These are phyloP conservation scores for Bombus haemorrhoidalis DNA, from an alignment of 1,140 invertebrate species.

Conservation along the genomic window DNA sequence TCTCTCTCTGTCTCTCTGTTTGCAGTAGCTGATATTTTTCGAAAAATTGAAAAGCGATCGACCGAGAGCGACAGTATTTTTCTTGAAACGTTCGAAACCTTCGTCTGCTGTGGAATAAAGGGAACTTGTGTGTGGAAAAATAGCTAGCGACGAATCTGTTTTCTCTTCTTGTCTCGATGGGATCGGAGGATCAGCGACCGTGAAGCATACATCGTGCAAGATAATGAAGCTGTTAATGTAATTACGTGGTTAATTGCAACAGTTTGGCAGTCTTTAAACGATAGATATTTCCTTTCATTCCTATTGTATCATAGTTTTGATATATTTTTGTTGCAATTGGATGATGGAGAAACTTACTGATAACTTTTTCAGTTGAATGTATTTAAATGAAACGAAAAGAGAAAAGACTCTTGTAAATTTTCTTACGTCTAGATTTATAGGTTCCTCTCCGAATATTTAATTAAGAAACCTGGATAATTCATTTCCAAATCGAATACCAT, in stretches of 20 bases:
- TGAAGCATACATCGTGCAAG: constrained; percentile 10
- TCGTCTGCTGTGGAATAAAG: not conserved
- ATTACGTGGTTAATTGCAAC: constrained; percentile 8
- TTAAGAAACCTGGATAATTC: not conserved
- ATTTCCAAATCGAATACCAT: not conserved
- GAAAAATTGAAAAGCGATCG: constrained; percentile 34
- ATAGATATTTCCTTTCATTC: no score
- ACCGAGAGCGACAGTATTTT: constrained; percentile 23
- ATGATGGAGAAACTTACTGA: not conserved
- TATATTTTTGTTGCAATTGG: constrained; percentile 5
- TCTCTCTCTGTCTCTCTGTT: not conserved
- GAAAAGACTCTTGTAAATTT: not conserved
- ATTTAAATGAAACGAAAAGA: not conserved
- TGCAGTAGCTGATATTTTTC: no score
- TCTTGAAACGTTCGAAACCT: not conserved
- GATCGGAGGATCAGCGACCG: constrained; percentile 8
- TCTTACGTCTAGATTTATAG: not conserved
- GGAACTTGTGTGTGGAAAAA: constrained; percentile 23
- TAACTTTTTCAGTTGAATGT: not conserved
- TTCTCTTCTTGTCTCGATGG: constrained; percentile 1
- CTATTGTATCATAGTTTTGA: not conserved
- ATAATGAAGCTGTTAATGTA: not conserved
- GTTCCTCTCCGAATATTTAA: not conserved
- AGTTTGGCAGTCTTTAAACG: constrained; percentile 41
- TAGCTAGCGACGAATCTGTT: constrained; percentile 7